phyloP scores from a whole-genome alignment of 2,797 vertebrate genomes.

The Coendou prehensilis region DNA sequence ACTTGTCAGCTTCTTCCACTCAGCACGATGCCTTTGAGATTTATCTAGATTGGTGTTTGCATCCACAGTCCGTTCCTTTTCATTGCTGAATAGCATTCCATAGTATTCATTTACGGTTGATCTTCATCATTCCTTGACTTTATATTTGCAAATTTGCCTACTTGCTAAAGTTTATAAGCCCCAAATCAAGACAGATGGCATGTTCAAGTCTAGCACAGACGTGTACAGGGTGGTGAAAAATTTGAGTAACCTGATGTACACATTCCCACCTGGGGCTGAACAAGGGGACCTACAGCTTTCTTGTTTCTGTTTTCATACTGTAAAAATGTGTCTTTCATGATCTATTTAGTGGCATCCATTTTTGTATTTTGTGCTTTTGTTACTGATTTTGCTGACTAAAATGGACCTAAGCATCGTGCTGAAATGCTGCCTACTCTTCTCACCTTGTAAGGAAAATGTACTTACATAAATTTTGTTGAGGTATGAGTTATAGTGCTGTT shows the following conservation, averaged over 20 bases:
- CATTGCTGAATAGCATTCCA: neutral
- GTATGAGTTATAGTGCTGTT: neutral
- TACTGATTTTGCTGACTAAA: neutral
- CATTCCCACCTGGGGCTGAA: neutral
- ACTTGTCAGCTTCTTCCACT: neutral
- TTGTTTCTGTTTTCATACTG: neutral
- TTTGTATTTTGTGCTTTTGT: neutral
- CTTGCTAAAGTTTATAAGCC: neutral
- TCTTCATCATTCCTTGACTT: neutral
- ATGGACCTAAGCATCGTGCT: neutral
- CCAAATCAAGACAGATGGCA: fast-evolving
- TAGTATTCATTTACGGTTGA: fast-evolving
- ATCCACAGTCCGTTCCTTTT: neutral
- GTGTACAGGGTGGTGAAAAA: neutral
- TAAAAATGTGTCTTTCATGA: neutral
- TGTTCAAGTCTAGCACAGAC: neutral
- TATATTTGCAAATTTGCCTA: neutral
- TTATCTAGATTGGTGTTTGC: fast-evolving
- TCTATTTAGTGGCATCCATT: neutral
- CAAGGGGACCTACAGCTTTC: neutral
- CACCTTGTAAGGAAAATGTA: neutral
- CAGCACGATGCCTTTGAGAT: neutral
- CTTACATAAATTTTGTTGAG: neutral
- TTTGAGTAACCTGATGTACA: too few relatives aligned
- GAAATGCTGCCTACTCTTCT: neutral